A percentile compares a stretch with the other conserved stretches of the same genome.
Evolutionary conservation across 2,113 vertebrate genomes (phyloP).

Genomic region (Ammodytes marinus): DNA sequence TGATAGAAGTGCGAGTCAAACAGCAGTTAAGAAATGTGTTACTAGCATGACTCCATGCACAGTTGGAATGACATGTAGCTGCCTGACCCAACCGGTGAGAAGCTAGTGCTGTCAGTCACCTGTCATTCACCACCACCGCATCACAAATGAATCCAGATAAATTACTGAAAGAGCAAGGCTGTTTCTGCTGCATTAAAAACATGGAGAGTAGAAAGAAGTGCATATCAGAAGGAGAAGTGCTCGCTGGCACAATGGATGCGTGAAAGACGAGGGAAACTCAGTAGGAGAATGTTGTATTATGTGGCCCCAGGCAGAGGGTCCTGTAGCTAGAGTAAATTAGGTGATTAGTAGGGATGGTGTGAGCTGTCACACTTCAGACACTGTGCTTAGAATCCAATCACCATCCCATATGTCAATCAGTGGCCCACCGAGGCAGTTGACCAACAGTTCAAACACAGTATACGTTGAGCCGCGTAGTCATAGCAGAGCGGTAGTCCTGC

Average conservation of each 20-base stretch:
- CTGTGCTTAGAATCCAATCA: conserved; percentile 68
- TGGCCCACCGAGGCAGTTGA: conserved; percentile 64
- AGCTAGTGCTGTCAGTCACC: conserved; percentile 69
- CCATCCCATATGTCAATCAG: conserved; percentile 77
- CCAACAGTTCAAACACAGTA: conserved; percentile 71
- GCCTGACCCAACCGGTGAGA: conserved; percentile 60
- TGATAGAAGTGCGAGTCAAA: conserved; percentile 47
- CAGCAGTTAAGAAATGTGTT: conserved; percentile 70
- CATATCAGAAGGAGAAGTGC: conserved; percentile 11
- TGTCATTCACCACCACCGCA: conserved; percentile 48
- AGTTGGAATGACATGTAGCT: conserved; percentile 52
- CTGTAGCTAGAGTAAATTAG: conserved; percentile 75
- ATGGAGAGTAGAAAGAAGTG: conserved; percentile 23
- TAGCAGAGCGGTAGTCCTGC: conserved; percentile 12
- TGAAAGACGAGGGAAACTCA: conserved; percentile 1
- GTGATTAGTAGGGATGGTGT: conserved; percentile 80
- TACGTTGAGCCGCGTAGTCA: conserved; percentile 21
- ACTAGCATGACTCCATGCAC: conserved; percentile 42
- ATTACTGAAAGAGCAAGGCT: conserved; percentile 5
- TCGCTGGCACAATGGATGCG: not conserved
- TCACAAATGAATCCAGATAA: conserved; percentile 51
- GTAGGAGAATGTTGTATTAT: conserved; percentile 47
- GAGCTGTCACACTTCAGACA: conserved; percentile 75
- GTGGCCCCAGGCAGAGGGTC: conserved; percentile 65
- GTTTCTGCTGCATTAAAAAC: conserved; percentile 24